Conservation (phyloP, 1,140 invertebrate genomes). For the Ceratina calcarata region DNA sequence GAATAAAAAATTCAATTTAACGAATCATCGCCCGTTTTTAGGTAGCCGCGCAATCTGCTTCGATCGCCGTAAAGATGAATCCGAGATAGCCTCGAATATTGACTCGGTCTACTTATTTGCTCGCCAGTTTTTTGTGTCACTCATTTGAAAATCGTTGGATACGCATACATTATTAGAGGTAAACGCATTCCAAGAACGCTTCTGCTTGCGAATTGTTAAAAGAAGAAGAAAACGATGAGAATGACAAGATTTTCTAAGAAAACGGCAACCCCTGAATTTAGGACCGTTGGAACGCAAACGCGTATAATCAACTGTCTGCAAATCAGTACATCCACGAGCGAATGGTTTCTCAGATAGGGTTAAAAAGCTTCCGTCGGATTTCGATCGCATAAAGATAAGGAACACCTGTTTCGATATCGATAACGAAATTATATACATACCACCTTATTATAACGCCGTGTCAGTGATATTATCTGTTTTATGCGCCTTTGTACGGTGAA, state of each 20-base stretch:
- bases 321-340: constrained; percentile 15
- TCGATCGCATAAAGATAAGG: constrained; percentile 43
- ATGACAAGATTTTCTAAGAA: not conserved
- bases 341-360: constrained; percentile 22
- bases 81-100: not conserved
- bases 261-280: constrained; percentile 9
- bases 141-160: too few species aligned
- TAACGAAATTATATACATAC: constrained; percentile 52
- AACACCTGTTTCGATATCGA: constrained; percentile 50
- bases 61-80: constrained; percentile 21
- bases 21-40: constrained; percentile 23
- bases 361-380: constrained; percentile 41
- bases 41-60: not conserved
- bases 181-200: not conserved
- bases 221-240: not conserved
- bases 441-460: constrained; percentile 54
- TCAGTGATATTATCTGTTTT: constrained; percentile 49
- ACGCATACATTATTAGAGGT: too few species aligned
- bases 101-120: not conserved
- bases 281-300: constrained; percentile 5
- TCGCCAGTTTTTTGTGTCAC: not conserved
- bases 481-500: constrained; percentile 47
- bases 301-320: constrained; percentile 25
- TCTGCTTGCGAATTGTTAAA: not conserved
- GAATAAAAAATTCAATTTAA: constrained; percentile 44